Evolutionary conservation across 92 coral and sea anemone genomes (phyloP), one percentile per base, ranked within the genome.

Genomic region (Meandrina meandrites): DNA sequence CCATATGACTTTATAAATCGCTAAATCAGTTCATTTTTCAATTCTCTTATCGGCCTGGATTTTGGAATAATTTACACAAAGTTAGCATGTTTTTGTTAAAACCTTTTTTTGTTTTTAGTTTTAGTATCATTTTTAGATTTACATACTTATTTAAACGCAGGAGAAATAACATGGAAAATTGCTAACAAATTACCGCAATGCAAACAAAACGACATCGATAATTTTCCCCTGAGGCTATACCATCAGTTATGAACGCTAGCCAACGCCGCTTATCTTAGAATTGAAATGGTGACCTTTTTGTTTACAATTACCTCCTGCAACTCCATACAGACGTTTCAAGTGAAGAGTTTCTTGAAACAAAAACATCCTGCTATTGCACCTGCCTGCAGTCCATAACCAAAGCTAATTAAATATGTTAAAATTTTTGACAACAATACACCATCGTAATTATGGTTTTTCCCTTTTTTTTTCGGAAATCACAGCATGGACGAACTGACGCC

Each of bases 221-320:
- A 66, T 66, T 66, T 66, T 0, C 34, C 34, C 2, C 11, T 0
- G 27, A 64, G 70, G 2, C 34, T 6, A 0, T 64, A 34, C 27
- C 18, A 5, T 27, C 34, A n/a, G n/a, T n/a, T n/a, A n/a, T n/a
- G 32, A 31, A 15, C 71, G 35, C 9, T 13, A n/a, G 5, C 32
- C 24, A n/a, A 18, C 34, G 34, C 32, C 32, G 32, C 34, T 27
- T 66, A 11, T n/a, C 8, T 22, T 54, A 30, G 32, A 27, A 24
- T 9, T 66, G 27, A 66, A 35, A 66, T 27, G 32, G 8, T 84
- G 81, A 84, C 36, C 87, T 84, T 40, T 37, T 27, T 73, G 31
- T 84, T 75, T 56, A 74, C 45, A 37, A 51, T 36, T n/a, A 71
- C 42, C 53, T 82, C 87, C 87, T 36, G 73, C 73, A 57, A 62